Percentiles rank a stretch among this genome's conserved stretches.
These are phyloP conservation scores for Trogon surrucura DNA, from an alignment of 2,113 vertebrate genomes.

Conservation along the genomic window DNA sequence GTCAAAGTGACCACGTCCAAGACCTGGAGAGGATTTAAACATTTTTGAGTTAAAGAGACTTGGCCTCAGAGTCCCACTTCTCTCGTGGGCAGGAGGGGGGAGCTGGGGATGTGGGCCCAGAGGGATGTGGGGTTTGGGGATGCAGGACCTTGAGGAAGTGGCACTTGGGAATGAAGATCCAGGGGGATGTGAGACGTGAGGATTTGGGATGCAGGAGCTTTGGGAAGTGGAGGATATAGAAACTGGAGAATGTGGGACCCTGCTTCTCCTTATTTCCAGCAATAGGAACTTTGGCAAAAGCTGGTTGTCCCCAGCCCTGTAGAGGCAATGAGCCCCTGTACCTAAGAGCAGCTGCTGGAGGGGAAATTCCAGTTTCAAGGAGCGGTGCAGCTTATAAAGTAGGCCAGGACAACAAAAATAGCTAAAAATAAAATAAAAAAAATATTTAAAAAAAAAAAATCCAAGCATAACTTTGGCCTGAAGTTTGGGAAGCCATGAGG, in stretches of 20 bases:
- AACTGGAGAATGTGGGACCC: neutral
- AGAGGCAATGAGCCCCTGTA: accelerated
- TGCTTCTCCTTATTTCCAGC: neutral
- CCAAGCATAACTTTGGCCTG: neutral
- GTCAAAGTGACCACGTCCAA: accelerated
- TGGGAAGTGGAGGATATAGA: neutral
- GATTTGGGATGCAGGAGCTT: neutral
- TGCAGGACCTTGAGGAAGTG: neutral
- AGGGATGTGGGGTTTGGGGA: neutral
- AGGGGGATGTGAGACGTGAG: neutral
- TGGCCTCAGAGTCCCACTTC: neutral
- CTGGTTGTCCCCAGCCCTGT: neutral
- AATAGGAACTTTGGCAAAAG: neutral
- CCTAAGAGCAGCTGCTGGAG: neutral
- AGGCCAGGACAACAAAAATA: neutral
- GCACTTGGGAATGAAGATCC: neutral
- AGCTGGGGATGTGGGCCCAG: no score
- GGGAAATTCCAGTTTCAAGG: neutral
- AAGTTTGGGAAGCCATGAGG: neutral
- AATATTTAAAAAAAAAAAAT: neutral
- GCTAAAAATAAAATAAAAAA: neutral
- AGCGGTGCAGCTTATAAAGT: neutral
- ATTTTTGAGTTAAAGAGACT: neutral
- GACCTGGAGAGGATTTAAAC: neutral
- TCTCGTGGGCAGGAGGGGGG: neutral